Percentiles rank a stretch among this genome's conserved stretches.
Evolutionary conservation across 1,140 invertebrate genomes (phyloP).

Genomic region (Prorops nasuta): DNA sequence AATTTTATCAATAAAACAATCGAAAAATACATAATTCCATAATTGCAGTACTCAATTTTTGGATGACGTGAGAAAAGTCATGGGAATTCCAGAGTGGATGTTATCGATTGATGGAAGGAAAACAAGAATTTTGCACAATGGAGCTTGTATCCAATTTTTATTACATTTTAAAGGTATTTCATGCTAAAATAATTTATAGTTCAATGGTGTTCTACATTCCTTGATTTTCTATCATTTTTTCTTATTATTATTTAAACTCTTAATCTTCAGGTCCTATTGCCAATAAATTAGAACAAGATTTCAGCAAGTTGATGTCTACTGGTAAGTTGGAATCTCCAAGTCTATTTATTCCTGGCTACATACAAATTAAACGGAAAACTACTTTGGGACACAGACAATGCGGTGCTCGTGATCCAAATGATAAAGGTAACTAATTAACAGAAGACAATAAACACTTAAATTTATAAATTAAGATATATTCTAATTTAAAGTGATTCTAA

Average conservation of each 20-base stretch:
- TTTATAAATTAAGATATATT: too few species aligned
- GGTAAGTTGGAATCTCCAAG: slow-evolving; percentile 72
- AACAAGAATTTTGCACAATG: slow-evolving; percentile 73
- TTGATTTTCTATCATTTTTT: too few species aligned
- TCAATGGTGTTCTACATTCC: background rate
- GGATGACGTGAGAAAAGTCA: slow-evolving; percentile 74
- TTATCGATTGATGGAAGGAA: slow-evolving; percentile 79
- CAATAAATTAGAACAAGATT: slow-evolving; percentile 74
- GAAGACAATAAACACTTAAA: too few species aligned
- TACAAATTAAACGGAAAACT: slow-evolving; percentile 68
- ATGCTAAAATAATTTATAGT: background rate
- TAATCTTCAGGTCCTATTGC: slow-evolving; percentile 65
- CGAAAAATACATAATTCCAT: background rate
- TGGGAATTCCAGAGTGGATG: slow-evolving; percentile 89
- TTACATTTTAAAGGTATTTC: slow-evolving; percentile 79
- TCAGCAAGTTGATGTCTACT: slow-evolving; percentile 70
- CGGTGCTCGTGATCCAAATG: slow-evolving; percentile 69
- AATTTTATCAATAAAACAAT: background rate
- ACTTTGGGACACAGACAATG: slow-evolving; percentile 73
- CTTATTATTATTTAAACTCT: background rate
- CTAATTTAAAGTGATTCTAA: too few species aligned
- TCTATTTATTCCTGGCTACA: slow-evolving; percentile 76
- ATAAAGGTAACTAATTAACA: slow-evolving; percentile 55
- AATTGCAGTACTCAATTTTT: slow-evolving; percentile 76
- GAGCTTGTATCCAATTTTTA: slow-evolving; percentile 82